A percentile compares a stretch with the other conserved stretches of the same genome.
phyloP scores from a whole-genome alignment of 2,797 vertebrate species.

The Myotis findleyi region DNA sequence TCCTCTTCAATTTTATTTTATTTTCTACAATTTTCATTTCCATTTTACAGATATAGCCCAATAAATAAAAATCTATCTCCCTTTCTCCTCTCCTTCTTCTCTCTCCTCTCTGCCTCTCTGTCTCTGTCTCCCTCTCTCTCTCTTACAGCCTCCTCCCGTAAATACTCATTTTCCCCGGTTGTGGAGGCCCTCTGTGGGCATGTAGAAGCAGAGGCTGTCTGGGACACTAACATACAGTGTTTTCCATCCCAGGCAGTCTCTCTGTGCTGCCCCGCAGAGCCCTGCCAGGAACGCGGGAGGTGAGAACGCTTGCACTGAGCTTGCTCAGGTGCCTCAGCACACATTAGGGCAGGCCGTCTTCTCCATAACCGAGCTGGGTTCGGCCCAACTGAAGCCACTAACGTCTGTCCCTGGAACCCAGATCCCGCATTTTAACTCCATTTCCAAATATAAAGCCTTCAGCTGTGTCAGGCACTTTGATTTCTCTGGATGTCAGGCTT shows the following conservation, averaged over 20 bases:
- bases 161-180: not conserved
- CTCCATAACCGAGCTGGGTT: not conserved
- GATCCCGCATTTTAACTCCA: not conserved
- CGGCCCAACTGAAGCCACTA: not conserved
- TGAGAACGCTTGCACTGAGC: fast-evolving
- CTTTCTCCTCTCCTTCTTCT: not conserved
- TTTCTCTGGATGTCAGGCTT: conserved; percentile 84
- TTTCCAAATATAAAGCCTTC: conserved; percentile 82
- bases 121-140: not conserved
- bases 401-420: not conserved
- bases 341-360: fast-evolving
- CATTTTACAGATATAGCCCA: not conserved
- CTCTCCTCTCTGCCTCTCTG: not conserved
- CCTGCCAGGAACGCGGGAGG: fast-evolving
- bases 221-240: fast-evolving
- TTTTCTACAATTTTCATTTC: not conserved
- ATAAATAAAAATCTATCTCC: too few relatives aligned
- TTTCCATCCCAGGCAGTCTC: fast-evolving
- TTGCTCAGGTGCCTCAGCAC: fast-evolving
- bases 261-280: fast-evolving
- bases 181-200: fast-evolving
- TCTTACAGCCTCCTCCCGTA: fast-evolving
- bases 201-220: not conserved
- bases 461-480: conserved; percentile 81
- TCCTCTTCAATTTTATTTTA: not conserved